Conservation (phyloP, 2,888 invertebrate genomes). For the Antheraea yamamai region DNA sequence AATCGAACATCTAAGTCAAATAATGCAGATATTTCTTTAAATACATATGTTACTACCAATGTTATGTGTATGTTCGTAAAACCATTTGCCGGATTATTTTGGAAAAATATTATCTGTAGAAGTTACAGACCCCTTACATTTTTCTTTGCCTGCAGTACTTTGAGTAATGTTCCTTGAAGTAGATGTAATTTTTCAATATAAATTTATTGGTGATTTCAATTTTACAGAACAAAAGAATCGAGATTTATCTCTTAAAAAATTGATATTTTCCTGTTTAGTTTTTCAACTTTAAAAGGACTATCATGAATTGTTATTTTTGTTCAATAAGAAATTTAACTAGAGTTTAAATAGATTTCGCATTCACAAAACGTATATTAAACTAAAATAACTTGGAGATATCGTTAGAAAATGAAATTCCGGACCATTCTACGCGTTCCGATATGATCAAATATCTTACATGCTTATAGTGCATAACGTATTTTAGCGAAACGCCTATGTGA, state of each 20-base stretch:
- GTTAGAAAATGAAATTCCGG: slow-evolving; percentile 72
- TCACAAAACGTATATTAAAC: slow-evolving; percentile 54
- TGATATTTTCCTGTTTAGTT: background rate
- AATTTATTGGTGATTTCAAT: slow-evolving; percentile 29
- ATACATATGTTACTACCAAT: background rate
- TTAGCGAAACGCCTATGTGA: slow-evolving; percentile 25
- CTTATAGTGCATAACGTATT: slow-evolving; percentile 39
- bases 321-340: background rate
- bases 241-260: background rate
- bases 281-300: background rate
- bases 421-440: slow-evolving; percentile 55
- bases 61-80: background rate
- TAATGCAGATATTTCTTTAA: background rate
- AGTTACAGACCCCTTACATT: slow-evolving; percentile 17
- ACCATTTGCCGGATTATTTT: background rate
- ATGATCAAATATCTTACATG: slow-evolving; percentile 62
- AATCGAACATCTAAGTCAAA: background rate
- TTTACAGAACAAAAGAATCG: background rate
- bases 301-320: background rate
- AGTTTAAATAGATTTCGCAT: slow-evolving; percentile 48
- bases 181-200: slow-evolving; percentile 41
- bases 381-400: slow-evolving; percentile 71
- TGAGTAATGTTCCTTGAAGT: slow-evolving; percentile 36
- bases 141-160: slow-evolving; percentile 19
- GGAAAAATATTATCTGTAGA: background rate